Percentiles rank a stretch among this genome's conserved stretches.
These are phyloP conservation scores for Falco rusticolus DNA, from an alignment of 2,797 vertebrate species.

Conservation along the genomic window DNA sequence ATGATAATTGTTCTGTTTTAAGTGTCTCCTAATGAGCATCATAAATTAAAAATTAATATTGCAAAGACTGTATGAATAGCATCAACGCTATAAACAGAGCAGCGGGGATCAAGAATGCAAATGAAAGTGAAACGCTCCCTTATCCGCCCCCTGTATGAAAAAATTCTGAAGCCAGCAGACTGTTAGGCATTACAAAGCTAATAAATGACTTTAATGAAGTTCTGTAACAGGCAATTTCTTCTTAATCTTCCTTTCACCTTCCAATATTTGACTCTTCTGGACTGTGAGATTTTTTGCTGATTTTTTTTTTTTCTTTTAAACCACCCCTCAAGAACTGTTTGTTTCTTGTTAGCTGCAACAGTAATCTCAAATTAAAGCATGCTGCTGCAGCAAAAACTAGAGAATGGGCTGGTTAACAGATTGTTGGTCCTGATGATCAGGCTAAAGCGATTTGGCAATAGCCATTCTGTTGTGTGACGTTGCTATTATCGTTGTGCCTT, in stretches of 20 bases:
- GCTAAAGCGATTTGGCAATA: constrained; percentile 38
- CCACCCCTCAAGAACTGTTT: neutral
- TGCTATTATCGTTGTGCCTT: neutral
- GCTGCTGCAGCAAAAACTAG: constrained; percentile 11
- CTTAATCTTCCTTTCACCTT: constrained; percentile 50
- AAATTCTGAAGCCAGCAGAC: constrained; percentile 66
- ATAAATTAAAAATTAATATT: constrained; percentile 97
- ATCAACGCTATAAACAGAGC: constrained; percentile 84
- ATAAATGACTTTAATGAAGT: constrained; percentile 72
- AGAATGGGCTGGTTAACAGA: constrained; percentile 35
- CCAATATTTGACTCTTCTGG: constrained; percentile 20
- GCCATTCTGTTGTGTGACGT: constrained; percentile 39
- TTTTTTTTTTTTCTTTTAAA: neutral
- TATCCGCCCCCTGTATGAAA: constrained; percentile 47
- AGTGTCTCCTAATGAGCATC: constrained; percentile 93
- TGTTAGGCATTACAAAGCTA: constrained; percentile 60
- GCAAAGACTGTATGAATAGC: constrained; percentile 91
- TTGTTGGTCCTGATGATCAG: constrained; percentile 6
- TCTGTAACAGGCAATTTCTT: constrained; percentile 55
- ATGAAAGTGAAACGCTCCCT: constrained; percentile 78
- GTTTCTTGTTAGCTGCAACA: neutral
- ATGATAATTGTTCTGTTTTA: constrained; percentile 98
- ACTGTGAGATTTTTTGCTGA: neutral
- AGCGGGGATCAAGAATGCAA: constrained; percentile 82
- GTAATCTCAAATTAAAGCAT: constrained; percentile 40